Conservation (phyloP, 1,140 invertebrate species). For the Trichogramma pretiosum region DNA sequence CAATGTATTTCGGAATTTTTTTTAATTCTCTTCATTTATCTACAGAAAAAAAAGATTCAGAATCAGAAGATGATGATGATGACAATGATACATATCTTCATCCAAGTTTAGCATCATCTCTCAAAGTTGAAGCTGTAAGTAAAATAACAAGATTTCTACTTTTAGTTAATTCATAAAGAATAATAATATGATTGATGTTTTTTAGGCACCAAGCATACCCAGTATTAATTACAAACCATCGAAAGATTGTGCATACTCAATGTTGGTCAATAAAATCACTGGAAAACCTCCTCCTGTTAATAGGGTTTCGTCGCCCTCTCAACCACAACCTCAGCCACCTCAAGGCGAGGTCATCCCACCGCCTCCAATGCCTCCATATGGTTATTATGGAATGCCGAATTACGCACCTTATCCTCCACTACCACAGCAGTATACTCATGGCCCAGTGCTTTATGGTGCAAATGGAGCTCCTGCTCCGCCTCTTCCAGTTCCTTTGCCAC, state of each 20-base stretch:
- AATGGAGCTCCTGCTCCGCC: conserved; percentile 29
- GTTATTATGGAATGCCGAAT: conserved; percentile 32
- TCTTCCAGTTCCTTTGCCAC: conserved; percentile 6
- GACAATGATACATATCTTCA: conserved; percentile 69
- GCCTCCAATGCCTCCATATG: conserved; percentile 22
- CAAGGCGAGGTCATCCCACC: conserved; percentile 25
- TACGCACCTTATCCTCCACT: conserved; percentile 30
- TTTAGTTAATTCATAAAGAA: neutral
- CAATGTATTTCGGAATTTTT: too few relatives aligned
- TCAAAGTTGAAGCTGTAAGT: conserved; percentile 52
- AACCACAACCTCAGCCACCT: conserved; percentile 18
- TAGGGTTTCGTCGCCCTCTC: conserved; percentile 15
- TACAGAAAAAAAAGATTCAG: too few relatives aligned
- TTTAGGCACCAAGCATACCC: conserved; percentile 56
- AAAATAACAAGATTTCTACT: neutral
- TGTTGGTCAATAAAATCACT: conserved; percentile 73
- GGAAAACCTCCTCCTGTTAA: conserved; percentile 52
- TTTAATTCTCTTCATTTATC: too few relatives aligned
- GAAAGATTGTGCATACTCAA: conserved; percentile 74
- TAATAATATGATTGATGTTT: neutral
- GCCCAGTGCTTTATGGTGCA: conserved; percentile 37
- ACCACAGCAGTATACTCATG: conserved; percentile 41
- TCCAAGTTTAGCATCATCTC: conserved; percentile 59
- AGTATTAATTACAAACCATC: conserved; percentile 70
- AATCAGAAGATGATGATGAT: conserved; percentile 39